Evolutionary conservation across 2,888 invertebrate genomes (phyloP), one percentile per base, ranked within the genome.

Genomic region (Plebejus melissa): DNA sequence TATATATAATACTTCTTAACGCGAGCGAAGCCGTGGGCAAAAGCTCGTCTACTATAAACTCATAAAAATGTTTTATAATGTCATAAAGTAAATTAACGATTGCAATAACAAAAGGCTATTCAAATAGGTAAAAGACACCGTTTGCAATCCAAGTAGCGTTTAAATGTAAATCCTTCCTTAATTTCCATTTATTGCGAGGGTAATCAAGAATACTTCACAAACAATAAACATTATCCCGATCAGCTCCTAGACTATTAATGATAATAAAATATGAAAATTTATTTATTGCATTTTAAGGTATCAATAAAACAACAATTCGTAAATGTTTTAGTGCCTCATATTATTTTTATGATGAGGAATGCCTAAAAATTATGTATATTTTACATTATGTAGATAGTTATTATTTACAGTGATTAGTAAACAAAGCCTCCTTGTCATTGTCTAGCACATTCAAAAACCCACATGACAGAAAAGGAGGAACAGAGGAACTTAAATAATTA

Each of bases 101-200:
- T 13, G 32, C 32, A 65, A 32, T 32, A 13, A 65, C 16, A 32
- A 65, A 36, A 32, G 32, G 32, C 65, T 13, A 65, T 65, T 65
- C 32, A 36, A 65, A 65, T 65, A 13, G 32, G 32, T 65, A 65
- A 36, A 58, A 58, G 13, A 13, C 65, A 4, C 36, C 13, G 32
- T 65, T 65, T 65, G 32, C 65, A 65, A 65, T 65, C 65, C 65
- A 36, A 65, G 65, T 65, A 36, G 65, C 32, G 32, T 65, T 65
- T 5, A 65, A 65, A 65, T 65, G 65, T 65, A 65, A 65, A 65
- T 65, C 65, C 65, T 65, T 32, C 65, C 32, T 65, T 5, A 16
- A 65, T 65, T 65, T 16, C 32, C 65, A 65, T 65, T 65, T 65
- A 65, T 36, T 65, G 65, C 65, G 65, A 65, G 32, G 32, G 13